Evolutionary conservation across 2,113 vertebrate species (phyloP).

Genomic region (Clarias magur): DNA sequence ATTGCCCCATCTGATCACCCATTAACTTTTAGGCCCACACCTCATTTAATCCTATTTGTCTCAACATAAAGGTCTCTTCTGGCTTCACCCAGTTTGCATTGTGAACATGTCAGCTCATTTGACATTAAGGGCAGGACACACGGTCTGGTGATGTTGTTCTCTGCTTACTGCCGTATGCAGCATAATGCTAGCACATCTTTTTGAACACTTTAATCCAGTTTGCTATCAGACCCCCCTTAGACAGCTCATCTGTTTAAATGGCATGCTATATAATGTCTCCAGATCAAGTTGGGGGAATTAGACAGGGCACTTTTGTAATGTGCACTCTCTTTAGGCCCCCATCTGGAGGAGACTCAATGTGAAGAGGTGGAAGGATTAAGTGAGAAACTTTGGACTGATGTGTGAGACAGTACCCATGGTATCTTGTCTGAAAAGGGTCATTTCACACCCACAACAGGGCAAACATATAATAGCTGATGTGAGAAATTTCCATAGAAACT

Average conservation of each 20-base stretch:
- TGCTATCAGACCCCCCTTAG: slow-evolving; percentile 45
- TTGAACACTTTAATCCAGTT: slow-evolving; percentile 46
- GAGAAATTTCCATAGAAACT: slow-evolving; percentile 18
- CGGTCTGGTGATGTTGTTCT: slow-evolving; percentile 31
- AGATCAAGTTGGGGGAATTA: slow-evolving; percentile 41
- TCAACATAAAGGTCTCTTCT: slow-evolving; percentile 22
- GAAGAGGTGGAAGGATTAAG: slow-evolving; percentile 37
- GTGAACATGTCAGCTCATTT: slow-evolving; percentile 26
- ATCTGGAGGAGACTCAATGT: slow-evolving; percentile 58
- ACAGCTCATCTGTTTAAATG: slow-evolving; percentile 58
- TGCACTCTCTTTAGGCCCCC: slow-evolving; percentile 51
- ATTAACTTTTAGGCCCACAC: slow-evolving; percentile 17
- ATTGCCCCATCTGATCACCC: slow-evolving; percentile 18
- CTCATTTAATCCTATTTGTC: slow-evolving; percentile 18
- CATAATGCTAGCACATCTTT: slow-evolving; percentile 21
- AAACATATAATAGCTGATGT: neutral
- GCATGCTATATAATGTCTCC: slow-evolving; percentile 47
- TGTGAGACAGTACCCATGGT: slow-evolving; percentile 30
- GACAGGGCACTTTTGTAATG: slow-evolving; percentile 47
- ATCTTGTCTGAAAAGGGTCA: slow-evolving; percentile 36
- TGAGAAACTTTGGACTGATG: slow-evolving; percentile 45
- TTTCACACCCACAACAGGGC: slow-evolving; percentile 23
- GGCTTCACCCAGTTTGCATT: slow-evolving; percentile 1
- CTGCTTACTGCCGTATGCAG: slow-evolving; percentile 31
- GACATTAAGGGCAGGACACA: slow-evolving; percentile 27